Conservation (phyloP, 2,113 vertebrate genomes). For the Albula glossodonta region DNA sequence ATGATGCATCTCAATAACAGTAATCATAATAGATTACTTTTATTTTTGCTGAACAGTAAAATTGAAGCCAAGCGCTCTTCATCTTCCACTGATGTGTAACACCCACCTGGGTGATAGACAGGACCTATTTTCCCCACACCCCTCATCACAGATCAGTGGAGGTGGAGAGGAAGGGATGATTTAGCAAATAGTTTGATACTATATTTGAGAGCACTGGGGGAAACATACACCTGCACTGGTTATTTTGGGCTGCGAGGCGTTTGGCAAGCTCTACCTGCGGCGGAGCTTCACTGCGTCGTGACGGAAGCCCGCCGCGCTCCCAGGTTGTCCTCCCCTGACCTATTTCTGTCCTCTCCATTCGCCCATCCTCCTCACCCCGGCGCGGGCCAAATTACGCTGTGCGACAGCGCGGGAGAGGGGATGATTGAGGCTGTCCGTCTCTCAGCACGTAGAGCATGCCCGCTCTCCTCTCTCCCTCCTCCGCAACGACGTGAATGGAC, state of each 20-base stretch:
- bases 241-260: background rate
- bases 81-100: background rate
- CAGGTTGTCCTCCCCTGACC: background rate
- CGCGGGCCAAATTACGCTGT: background rate
- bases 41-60: too few relatives aligned
- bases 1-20: too few relatives aligned
- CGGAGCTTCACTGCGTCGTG: background rate
- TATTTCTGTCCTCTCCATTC: background rate
- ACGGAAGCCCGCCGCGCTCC: background rate
- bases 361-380: background rate
- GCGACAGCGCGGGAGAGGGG: background rate
- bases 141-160: background rate
- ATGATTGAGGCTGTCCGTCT: background rate
- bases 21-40: too few relatives aligned
- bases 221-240: background rate
- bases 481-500: background rate
- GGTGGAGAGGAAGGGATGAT: background rate
- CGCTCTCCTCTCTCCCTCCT: background rate
- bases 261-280: background rate
- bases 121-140: background rate
- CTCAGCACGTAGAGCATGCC: background rate
- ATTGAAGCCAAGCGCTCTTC: background rate
- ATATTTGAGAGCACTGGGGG: background rate
- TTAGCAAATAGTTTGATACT: background rate
- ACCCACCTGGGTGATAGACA: background rate